Evolutionary conservation across 2,888 invertebrate genomes (phyloP), one percentile per base, ranked within the genome.

Genomic region (Bursaphelenchus okinawaensis): DNA sequence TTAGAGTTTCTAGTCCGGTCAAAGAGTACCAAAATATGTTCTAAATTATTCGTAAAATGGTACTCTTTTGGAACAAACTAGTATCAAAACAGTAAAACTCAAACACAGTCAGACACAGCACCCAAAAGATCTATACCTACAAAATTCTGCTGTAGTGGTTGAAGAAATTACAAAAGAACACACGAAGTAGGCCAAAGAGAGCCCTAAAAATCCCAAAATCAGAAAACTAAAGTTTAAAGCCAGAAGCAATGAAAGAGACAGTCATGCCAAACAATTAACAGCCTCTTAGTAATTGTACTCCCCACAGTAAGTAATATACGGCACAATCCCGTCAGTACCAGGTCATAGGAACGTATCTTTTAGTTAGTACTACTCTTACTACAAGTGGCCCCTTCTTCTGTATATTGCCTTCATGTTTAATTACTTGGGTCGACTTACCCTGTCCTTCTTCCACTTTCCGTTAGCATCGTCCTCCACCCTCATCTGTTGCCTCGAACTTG

Each of bases 401-500:
- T n/a, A n/a, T n/a, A n/a, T n/a, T n/a, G n/a, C n/a, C n/a, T n/a
- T 16, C 16, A 40, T 19, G n/a, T 40, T 40, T 40, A 19, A 16
- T 40, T 40, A 40, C 19, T 40, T 40, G n/a, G 52, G 12, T 12
- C 20, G 3, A 56, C 27, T 29, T 24, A 56, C 57, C 12, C 29
- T 12, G 19, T 24, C 27, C 29, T 23, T 72, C 23, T 72, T 72
- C 68, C 68, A 68, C 29, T 72, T 72, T 8, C 67, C 66, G 28
- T 69, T 26, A 19, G 72, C 68, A 28, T 68, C 68, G 23, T 68
- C 51, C n/a, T 55, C 63, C 9, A 60, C 54, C 12, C 68, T 65
- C 12, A 16, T 40, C 40, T 40, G 40, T 40, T 40, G 40, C 40
- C 40, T 12, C 12, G 40, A 40, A 40, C 40, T 40, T 40, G 40